Percentiles rank a stretch among this genome's conserved stretches.
Conservation (phyloP, 2,888 invertebrate genomes). For the Cataglyphis cursor region DNA sequence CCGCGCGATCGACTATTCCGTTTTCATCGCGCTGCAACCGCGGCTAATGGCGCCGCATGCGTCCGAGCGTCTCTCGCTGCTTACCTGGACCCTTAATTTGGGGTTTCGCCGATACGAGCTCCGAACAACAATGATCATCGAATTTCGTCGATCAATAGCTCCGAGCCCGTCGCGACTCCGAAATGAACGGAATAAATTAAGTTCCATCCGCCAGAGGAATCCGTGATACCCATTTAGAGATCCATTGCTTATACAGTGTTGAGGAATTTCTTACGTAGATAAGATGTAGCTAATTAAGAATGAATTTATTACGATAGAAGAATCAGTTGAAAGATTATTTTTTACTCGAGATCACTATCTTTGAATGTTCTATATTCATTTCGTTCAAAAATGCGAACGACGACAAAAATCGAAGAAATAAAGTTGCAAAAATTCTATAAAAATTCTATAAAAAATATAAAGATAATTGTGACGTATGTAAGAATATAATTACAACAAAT, state of each 20-base stretch:
- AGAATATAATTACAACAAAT: background rate
- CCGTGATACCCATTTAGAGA: conserved; percentile 29
- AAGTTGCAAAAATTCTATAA: background rate
- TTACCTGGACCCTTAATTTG: conserved; percentile 77
- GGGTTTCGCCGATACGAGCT: conserved; percentile 54
- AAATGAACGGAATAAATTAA: conserved; percentile 50
- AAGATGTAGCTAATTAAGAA: background rate
- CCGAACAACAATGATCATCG: conserved; percentile 59
- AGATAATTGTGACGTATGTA: background rate
- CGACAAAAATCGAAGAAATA: background rate
- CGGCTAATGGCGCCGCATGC: conserved; percentile 75
- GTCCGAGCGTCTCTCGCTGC: conserved; percentile 71
- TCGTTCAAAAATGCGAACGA: background rate
- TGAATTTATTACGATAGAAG: background rate
- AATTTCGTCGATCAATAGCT: conserved; percentile 66
- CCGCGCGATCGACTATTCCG: conserved; percentile 63
- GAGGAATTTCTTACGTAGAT: background rate
- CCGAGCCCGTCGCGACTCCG: conserved; percentile 1
- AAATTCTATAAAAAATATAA: background rate
- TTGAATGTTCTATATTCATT: background rate
- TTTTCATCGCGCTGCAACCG: conserved; percentile 65
- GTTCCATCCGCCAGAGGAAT: conserved; percentile 2
- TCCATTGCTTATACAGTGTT: conserved; percentile 11
- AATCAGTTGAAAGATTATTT: background rate
- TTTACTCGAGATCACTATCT: background rate